Conservation (phyloP, 1,140 invertebrate genomes). For the Gerris buenoi region DNA sequence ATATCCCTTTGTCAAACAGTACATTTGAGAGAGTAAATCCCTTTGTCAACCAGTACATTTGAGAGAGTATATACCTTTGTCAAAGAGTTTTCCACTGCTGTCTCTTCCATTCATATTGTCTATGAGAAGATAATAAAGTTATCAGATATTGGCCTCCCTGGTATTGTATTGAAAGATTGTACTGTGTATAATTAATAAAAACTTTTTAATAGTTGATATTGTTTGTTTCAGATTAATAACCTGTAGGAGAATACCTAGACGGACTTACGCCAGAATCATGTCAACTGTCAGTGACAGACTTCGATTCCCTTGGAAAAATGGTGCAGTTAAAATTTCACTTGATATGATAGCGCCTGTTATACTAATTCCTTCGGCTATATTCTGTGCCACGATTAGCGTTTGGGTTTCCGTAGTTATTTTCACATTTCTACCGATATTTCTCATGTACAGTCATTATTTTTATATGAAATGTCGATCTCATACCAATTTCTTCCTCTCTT, state of each 20-base stretch:
- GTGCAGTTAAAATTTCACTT: slow-evolving; percentile 36
- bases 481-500: slow-evolving; percentile 50
- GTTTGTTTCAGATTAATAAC: not conserved
- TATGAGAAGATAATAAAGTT: too few relatives aligned
- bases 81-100: too few relatives aligned
- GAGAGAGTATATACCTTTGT: too few relatives aligned
- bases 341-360: slow-evolving; percentile 46
- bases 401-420: slow-evolving; percentile 42
- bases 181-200: too few relatives aligned
- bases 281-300: slow-evolving; percentile 35
- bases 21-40: too few relatives aligned
- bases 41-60: too few relatives aligned
- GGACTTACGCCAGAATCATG: slow-evolving; percentile 15
- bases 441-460: slow-evolving; percentile 43
- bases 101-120: too few relatives aligned
- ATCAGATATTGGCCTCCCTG: too few relatives aligned
- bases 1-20: too few relatives aligned
- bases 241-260: slow-evolving; percentile 11
- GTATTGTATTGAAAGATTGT: too few relatives aligned
- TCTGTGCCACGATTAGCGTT: slow-evolving; percentile 41
- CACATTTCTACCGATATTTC: slow-evolving; percentile 39
- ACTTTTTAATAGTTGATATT: too few relatives aligned
- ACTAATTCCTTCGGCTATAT: slow-evolving; percentile 40
- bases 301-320: slow-evolving; percentile 36
- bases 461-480: slow-evolving; percentile 40